phyloP scores from a whole-genome alignment of 2,113 vertebrate genomes.

The Misgurnus mizolepis region DNA sequence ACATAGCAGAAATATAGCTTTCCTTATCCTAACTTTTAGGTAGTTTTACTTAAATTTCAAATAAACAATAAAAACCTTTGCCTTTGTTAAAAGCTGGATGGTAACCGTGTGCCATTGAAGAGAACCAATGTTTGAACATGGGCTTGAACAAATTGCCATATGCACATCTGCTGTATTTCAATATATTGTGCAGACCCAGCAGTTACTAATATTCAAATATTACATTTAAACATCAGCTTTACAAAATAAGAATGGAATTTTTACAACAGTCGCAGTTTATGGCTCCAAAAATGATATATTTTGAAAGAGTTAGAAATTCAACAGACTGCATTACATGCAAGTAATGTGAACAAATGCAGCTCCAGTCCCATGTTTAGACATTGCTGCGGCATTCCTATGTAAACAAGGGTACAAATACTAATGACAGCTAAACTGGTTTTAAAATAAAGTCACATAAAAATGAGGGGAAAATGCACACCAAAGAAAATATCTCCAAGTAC shows the following conservation, averaged over 20 bases:
- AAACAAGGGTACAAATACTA: slow-evolving; percentile 1
- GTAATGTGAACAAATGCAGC: neutral
- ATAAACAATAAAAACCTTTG: neutral
- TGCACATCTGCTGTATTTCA: no score
- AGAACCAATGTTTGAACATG: slow-evolving; percentile 68
- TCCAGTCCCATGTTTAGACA: slow-evolving; percentile 64
- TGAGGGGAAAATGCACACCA: neutral
- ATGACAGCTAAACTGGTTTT: slow-evolving; percentile 21
- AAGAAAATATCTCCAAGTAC: neutral
- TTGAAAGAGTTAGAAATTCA: neutral
- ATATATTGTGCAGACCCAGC: no score
- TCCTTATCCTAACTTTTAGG: neutral
- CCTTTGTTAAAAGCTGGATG: slow-evolving; percentile 50
- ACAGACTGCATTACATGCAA: neutral
- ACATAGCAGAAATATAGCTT: neutral
- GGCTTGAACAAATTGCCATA: neutral
- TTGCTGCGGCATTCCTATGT: slow-evolving; percentile 23
- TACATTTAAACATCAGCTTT: no score
- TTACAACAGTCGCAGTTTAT: neutral
- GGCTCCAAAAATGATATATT: neutral
- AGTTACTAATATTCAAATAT: no score
- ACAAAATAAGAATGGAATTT: no score
- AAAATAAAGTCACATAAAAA: slow-evolving; percentile 1
- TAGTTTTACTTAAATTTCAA: neutral
- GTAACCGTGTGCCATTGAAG: slow-evolving; percentile 54